Conservation (phyloP, 2,113 vertebrate species). For the Hippopotamus amphibius region DNA sequence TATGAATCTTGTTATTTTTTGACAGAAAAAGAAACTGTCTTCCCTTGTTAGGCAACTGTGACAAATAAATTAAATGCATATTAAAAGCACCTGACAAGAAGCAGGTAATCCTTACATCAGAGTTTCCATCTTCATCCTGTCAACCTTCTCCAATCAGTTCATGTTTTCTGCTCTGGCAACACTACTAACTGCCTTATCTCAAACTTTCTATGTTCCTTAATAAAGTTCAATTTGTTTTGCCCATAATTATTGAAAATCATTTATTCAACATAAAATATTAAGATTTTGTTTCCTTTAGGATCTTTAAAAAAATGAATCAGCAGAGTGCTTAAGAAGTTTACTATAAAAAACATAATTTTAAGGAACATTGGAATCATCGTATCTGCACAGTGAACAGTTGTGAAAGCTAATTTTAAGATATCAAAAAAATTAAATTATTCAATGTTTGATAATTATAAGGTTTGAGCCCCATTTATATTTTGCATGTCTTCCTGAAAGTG, state of each 20-base stretch:
- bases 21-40: not conserved
- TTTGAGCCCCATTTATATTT: not conserved
- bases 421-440: not conserved
- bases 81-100: not conserved
- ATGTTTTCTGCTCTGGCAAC: not conserved
- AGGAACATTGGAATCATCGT: not conserved
- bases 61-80: not conserved
- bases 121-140: not conserved
- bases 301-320: not conserved
- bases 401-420: not conserved
- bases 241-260: not conserved
- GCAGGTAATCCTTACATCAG: not conserved
- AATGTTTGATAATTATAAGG: not conserved
- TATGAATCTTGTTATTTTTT: not conserved
- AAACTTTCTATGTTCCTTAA: not conserved
- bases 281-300: not conserved
- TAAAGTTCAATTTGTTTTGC: constrained; percentile 10
- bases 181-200: not conserved
- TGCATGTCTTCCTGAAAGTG: not conserved
- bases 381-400: not conserved
- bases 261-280: not conserved
- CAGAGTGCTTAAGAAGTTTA: not conserved
- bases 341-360: not conserved
- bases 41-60: not conserved
- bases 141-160: not conserved